Conservation (phyloP, 2,113 vertebrate genomes). For the Nibea coibor region DNA sequence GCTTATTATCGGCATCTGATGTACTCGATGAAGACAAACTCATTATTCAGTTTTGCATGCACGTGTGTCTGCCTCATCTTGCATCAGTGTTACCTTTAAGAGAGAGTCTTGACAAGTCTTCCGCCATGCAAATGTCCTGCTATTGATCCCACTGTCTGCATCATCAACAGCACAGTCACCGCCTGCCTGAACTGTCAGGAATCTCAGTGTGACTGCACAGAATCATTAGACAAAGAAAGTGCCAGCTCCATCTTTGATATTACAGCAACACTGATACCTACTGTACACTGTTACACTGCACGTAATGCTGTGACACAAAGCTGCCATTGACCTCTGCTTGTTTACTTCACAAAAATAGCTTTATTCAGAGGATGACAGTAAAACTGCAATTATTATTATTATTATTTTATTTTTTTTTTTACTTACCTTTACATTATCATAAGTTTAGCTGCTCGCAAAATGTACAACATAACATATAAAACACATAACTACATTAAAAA, state of each 20-base stretch:
- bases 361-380: background rate
- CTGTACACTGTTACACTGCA: background rate
- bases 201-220: background rate
- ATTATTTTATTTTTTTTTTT: background rate
- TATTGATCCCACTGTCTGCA: constrained; percentile 27
- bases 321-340: background rate
- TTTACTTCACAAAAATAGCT: background rate
- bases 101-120: constrained; percentile 1
- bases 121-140: background rate
- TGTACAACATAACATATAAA: no score
- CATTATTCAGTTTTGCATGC: constrained; percentile 9
- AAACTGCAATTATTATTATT: background rate
- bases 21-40: background rate
- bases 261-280: background rate
- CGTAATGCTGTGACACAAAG: background rate
- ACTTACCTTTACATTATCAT: background rate
- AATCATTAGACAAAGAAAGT: background rate
- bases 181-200: background rate
- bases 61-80: background rate
- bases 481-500: no score
- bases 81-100: background rate
- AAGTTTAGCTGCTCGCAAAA: background rate
- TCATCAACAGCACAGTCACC: background rate
- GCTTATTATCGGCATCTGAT: background rate
- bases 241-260: background rate